Percentiles rank a stretch among this genome's conserved stretches.
Evolutionary conservation across 2,888 invertebrate species (phyloP).

Genomic region (Chirona hameri): DNA sequence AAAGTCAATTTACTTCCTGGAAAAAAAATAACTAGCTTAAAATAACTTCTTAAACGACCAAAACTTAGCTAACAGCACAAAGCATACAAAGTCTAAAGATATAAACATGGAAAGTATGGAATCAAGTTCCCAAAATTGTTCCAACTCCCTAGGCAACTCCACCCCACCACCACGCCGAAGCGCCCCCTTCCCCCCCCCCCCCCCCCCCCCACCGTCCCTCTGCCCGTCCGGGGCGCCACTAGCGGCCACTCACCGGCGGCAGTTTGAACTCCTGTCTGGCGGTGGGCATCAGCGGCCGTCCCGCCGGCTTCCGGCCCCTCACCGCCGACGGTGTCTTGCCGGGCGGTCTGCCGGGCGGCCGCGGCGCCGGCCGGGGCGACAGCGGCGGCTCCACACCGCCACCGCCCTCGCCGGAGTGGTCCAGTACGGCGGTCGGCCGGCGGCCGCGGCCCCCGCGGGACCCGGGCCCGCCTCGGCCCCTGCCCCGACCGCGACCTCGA

Average conservation of each 20-base stretch:
- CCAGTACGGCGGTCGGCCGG: neutral
- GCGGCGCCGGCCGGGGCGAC: slow-evolving; percentile 5
- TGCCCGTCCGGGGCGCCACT: neutral
- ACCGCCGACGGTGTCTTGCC: neutral
- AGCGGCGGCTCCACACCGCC: neutral
- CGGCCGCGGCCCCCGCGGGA: neutral
- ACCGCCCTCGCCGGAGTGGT: no score
- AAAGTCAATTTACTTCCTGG: no score
- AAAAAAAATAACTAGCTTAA: no score
- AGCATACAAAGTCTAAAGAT: no score
- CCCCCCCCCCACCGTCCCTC: neutral
- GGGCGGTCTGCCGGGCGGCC: neutral
- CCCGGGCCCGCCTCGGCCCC: neutral
- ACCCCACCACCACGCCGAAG: no score
- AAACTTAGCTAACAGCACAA: no score
- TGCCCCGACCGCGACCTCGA: neutral
- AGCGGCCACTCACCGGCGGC: neutral
- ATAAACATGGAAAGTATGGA: no score
- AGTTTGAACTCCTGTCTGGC: neutral
- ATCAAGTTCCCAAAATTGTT: no score
- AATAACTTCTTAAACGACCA: no score
- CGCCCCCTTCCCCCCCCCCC: no score
- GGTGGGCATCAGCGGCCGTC: neutral
- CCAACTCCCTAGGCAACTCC: no score
- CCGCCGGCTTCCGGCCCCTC: neutral